A percentile compares a stretch with the other conserved stretches of the same genome.
Conservation (phyloP, 1,140 invertebrate species). For the Archivesica marissinica region DNA sequence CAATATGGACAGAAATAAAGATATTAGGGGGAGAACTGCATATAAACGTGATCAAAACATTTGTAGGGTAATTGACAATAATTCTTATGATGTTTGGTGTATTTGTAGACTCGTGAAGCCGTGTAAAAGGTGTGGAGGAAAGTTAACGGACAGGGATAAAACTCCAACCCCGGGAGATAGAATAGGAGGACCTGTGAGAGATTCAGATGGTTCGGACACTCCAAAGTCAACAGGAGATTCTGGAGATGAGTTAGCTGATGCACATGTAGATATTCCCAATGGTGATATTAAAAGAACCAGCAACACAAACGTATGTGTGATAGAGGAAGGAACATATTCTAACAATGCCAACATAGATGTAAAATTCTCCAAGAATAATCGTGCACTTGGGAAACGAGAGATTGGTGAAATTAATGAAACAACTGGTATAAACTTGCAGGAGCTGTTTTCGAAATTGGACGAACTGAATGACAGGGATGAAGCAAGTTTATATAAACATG, state of each 20-base stretch:
- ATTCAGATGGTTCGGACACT: background rate
- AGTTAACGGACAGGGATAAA: background rate
- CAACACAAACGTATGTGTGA: background rate
- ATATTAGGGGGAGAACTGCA: background rate
- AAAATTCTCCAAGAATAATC: constrained; percentile 20
- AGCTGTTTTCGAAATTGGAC: constrained; percentile 57
- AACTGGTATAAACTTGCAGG: constrained; percentile 43
- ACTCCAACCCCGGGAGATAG: constrained; percentile 34
- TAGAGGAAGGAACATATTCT: background rate
- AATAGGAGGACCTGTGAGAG: background rate
- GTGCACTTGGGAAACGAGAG: constrained; percentile 35
- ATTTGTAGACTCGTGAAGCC: constrained; percentile 58
- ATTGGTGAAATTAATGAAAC: constrained; percentile 35
- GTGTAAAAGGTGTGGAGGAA: constrained; percentile 31
- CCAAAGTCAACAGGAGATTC: background rate
- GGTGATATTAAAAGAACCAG: too few species aligned
- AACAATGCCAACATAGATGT: background rate
- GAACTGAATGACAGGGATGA: constrained; percentile 36
- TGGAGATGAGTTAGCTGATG: background rate
- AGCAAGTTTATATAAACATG: background rate
- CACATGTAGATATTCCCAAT: background rate
- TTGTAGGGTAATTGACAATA: background rate
- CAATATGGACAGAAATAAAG: background rate
- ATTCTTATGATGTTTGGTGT: constrained; percentile 62
- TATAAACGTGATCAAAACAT: background rate